Evolutionary conservation across 2,888 invertebrate genomes (phyloP).

Genomic region (Allacma fusca): DNA sequence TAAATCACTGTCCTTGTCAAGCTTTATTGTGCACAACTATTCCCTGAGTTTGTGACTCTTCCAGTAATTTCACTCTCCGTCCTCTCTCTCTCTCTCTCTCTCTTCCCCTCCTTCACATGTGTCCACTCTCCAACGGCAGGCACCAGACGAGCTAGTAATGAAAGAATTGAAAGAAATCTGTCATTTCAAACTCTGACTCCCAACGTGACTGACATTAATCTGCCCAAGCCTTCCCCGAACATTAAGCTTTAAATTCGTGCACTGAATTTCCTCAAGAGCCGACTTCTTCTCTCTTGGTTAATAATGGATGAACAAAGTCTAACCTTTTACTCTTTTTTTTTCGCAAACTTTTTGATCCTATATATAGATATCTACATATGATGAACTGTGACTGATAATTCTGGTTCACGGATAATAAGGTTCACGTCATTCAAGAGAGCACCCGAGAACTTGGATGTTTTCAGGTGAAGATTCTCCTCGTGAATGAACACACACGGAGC

Average conservation of each 20-base stretch:
- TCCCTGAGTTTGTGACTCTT: neutral
- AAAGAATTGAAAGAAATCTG: neutral
- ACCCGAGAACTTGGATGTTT: neutral
- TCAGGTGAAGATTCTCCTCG: constrained; percentile 12
- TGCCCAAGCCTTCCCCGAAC: neutral
- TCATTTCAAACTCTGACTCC: neutral
- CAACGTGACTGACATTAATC: neutral
- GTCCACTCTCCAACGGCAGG: neutral
- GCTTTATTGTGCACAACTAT: neutral
- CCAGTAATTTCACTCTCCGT: neutral
- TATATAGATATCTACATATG: too few relatives aligned
- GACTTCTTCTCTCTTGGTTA: too few relatives aligned
- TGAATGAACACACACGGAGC: neutral
- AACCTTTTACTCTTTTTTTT: too few relatives aligned
- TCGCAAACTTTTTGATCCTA: too few relatives aligned
- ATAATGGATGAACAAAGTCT: too few relatives aligned
- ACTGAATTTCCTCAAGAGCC: too few relatives aligned
- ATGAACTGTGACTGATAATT: too few relatives aligned
- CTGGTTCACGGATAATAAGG: neutral
- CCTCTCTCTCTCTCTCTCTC: neutral
- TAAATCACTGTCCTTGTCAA: neutral
- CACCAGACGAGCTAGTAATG: neutral
- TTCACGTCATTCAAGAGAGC: neutral
- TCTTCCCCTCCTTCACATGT: neutral
- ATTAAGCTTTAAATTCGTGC: neutral